These are phyloP conservation scores for Stramonita haemastoma DNA, from an alignment of 2,888 invertebrate species.

Conservation along the genomic window DNA sequence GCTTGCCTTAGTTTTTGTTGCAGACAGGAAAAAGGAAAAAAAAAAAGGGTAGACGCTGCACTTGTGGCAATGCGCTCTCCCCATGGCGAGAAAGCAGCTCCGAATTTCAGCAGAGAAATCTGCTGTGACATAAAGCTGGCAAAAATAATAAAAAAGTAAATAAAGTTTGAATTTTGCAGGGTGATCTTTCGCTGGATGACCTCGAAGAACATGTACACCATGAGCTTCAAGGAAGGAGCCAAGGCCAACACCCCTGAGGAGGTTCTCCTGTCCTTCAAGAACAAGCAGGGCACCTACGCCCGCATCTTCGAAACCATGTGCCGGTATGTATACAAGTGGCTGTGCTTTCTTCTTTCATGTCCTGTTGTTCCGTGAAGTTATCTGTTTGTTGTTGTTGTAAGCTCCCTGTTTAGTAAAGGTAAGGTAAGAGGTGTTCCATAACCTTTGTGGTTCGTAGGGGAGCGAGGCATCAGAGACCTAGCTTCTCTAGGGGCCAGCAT, in stretches of 20 bases:
- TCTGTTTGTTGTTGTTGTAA: background rate
- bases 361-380: background rate
- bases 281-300: conserved; percentile 77
- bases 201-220: conserved; percentile 77
- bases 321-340: conserved; percentile 60
- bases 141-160: too few species aligned
- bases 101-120: too few species aligned
- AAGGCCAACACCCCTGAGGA: conserved; percentile 75
- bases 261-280: conserved; percentile 75
- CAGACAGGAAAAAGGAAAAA: too few species aligned
- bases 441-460: too few species aligned
- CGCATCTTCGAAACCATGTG: conserved; percentile 76
- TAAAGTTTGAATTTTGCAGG: conserved; percentile 61
- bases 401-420: background rate
- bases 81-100: too few species aligned
- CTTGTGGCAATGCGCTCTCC: too few species aligned
- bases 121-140: too few species aligned
- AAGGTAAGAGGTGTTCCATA: too few species aligned
- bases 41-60: too few species aligned
- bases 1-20: too few species aligned
- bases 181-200: conserved; percentile 78
- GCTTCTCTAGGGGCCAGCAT: too few species aligned
- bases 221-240: conserved; percentile 73
- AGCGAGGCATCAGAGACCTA: too few species aligned
- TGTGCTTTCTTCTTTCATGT: background rate